phyloP scores from a whole-genome alignment of 30 jellyfish, hydroid and myxozoan genomes.

The Hydractinia echinata region DNA sequence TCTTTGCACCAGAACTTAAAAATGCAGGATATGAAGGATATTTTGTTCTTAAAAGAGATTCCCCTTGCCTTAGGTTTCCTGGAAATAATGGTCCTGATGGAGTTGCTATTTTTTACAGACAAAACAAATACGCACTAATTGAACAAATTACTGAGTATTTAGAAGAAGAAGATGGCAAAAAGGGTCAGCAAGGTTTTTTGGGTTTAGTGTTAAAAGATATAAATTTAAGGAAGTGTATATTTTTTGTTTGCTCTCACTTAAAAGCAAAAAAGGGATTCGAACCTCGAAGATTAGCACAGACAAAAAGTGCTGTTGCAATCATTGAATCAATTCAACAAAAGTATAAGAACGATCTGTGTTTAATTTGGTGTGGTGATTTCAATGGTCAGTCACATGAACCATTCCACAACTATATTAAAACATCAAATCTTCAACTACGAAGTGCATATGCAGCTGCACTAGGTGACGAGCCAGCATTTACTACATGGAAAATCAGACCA shows the following conservation, averaged over 20 bases:
- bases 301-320: conserved; percentile 34
- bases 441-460: conserved; percentile 49
- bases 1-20: conserved; percentile 46
- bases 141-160: conserved; percentile 35
- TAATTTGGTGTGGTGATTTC: conserved; percentile 73
- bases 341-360: conserved; percentile 28
- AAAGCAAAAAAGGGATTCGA: conserved; percentile 81
- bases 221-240: conserved; percentile 13
- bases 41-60: conserved; percentile 60
- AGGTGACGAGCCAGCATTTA: conserved; percentile 31
- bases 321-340: conserved; percentile 20
- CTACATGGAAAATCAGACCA: conserved; percentile 87
- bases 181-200: conserved; percentile 57
- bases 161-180: conserved; percentile 41
- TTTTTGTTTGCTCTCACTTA: conserved; percentile 60
- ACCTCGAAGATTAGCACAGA: conserved; percentile 50
- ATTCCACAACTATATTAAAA: conserved; percentile 33
- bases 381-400: conserved; percentile 62
- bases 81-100: conserved; percentile 89
- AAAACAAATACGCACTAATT: conserved; percentile 16
- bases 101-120: conserved; percentile 56
- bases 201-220: conserved; percentile 33
- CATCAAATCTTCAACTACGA: conserved; percentile 12
- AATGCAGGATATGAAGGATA: conserved; percentile 47
- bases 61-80: conserved; percentile 60